Conservation (phyloP, 2,888 invertebrate species). For the Nomada lathburiana region DNA sequence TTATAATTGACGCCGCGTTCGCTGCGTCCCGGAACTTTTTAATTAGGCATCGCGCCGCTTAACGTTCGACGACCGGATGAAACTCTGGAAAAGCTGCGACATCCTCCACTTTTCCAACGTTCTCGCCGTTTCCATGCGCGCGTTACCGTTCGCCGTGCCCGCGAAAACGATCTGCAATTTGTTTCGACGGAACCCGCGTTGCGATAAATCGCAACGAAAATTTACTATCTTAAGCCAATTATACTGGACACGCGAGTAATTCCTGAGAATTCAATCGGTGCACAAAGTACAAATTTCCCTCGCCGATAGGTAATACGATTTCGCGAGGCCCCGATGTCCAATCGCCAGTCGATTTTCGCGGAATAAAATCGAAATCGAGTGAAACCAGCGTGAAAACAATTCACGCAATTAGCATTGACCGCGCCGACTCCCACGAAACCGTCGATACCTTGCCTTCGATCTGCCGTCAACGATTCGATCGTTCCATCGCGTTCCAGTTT, state of each 20-base stretch:
- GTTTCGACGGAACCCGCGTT: not conserved
- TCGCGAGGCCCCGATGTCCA: no score
- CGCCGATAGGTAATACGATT: no score
- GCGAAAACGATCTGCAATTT: not conserved
- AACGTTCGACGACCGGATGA: conserved; percentile 36
- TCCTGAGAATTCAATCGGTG: not conserved
- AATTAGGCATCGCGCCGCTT: conserved; percentile 54
- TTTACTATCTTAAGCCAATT: not conserved
- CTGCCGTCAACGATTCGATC: conserved; percentile 44
- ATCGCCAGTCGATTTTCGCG: no score
- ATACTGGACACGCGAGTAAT: not conserved
- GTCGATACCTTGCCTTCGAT: conserved; percentile 21
- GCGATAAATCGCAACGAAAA: not conserved
- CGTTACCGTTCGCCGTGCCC: not conserved
- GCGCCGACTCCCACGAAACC: conserved; percentile 10
- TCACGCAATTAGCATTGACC: no score
- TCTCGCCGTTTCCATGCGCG: not conserved
- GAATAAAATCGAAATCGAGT: no score
- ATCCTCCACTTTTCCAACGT: not conserved
- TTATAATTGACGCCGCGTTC: conserved; percentile 44
- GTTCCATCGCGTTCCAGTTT: conserved; percentile 62
- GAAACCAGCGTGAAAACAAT: no score
- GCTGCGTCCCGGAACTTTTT: conserved; percentile 46
- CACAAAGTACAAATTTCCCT: no score
- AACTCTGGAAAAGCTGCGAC: conserved; percentile 18